Conservation (phyloP, 2,797 vertebrate genomes). For the Furcifer pardalis region DNA sequence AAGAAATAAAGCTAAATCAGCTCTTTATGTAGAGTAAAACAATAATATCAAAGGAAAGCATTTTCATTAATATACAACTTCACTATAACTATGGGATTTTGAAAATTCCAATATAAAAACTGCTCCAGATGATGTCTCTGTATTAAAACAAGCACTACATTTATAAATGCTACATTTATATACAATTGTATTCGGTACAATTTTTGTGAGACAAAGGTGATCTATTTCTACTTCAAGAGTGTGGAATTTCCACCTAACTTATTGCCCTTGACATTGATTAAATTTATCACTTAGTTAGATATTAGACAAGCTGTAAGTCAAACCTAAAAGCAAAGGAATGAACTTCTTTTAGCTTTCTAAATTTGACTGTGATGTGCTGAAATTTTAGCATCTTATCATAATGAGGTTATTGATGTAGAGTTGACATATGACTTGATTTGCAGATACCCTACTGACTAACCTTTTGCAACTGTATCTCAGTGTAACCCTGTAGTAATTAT, state of each 20-base stretch:
- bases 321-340: constrained; percentile 60
- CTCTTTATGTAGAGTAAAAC: background rate
- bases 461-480: constrained; percentile 72
- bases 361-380: constrained; percentile 71
- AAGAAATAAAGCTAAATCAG: background rate
- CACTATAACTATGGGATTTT: background rate
- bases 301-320: constrained; percentile 71
- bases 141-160: constrained; percentile 39
- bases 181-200: constrained; percentile 61
- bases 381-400: constrained; percentile 73
- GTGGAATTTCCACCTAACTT: constrained; percentile 70
- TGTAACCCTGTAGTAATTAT: constrained; percentile 73
- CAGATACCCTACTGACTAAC: constrained; percentile 73
- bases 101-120: background rate
- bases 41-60: background rate
- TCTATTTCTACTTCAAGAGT: constrained; percentile 67
- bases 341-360: constrained; percentile 60
- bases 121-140: constrained; percentile 21
- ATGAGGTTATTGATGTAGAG: constrained; percentile 74
- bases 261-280: constrained; percentile 65
- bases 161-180: constrained; percentile 53
- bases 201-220: constrained; percentile 65
- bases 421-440: constrained; percentile 76
- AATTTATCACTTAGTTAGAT: constrained; percentile 68
- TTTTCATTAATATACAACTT: background rate